Conservation (phyloP, 2,797 vertebrate species). For the Lacerta agilis region DNA sequence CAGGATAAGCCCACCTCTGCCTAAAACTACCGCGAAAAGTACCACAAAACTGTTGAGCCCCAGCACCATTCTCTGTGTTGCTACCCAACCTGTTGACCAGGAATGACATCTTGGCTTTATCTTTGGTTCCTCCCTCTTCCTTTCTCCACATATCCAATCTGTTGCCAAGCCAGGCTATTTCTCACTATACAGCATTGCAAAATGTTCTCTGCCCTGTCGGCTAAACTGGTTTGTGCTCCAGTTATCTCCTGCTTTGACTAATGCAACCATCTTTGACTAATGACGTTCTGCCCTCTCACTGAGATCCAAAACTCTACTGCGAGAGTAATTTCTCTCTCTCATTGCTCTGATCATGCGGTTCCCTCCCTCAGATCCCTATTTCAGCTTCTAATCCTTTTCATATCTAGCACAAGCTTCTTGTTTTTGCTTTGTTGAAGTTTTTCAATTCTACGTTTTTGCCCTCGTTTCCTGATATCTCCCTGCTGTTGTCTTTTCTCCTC, state of each 20-base stretch:
- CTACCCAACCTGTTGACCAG: not conserved
- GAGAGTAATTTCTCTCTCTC: not conserved
- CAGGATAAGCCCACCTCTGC: not conserved
- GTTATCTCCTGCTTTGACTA: not conserved
- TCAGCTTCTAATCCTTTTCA: not conserved
- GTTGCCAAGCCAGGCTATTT: not conserved
- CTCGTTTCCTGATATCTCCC: not conserved
- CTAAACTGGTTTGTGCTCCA: not conserved
- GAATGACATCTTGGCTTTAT: not conserved
- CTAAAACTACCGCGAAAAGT: not conserved
- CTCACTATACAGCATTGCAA: not conserved
- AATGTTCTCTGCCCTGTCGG: not conserved
- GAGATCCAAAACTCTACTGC: not conserved
- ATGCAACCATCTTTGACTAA: not conserved
- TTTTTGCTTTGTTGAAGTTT: not conserved
- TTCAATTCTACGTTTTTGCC: not conserved
- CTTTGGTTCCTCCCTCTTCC: not conserved
- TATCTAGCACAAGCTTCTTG: not conserved
- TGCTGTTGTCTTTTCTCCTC: not conserved
- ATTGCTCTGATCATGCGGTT: not conserved
- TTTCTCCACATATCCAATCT: not conserved
- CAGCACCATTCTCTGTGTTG: not conserved
- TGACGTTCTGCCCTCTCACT: not conserved
- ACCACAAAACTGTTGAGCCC: not conserved
- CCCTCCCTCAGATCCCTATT: not conserved